A percentile compares a stretch with the other conserved stretches of the same genome.
Evolutionary conservation across 1,140 invertebrate species (phyloP).

Genomic region (Palaemon carinicauda): DNA sequence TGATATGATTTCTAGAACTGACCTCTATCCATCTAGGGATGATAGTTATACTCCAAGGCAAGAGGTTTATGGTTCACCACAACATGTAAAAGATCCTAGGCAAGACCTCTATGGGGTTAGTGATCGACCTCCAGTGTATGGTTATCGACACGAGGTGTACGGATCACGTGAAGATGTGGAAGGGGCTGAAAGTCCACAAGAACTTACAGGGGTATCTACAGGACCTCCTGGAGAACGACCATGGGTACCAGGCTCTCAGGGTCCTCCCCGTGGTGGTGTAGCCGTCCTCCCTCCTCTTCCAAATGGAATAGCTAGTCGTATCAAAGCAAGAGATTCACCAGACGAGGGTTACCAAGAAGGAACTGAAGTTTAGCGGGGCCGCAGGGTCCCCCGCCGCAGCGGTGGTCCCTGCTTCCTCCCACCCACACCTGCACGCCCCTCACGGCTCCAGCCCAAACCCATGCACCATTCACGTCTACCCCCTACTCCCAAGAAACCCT

Average conservation of each 20-base stretch:
- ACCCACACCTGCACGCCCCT: slow-evolving; percentile 7
- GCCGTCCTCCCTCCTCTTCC: slow-evolving; percentile 55
- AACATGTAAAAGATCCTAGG: slow-evolving; percentile 9
- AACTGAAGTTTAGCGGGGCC: slow-evolving; percentile 55
- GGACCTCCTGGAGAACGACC: slow-evolving; percentile 53
- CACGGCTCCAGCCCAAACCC: not conserved
- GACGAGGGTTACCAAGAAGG: slow-evolving; percentile 92
- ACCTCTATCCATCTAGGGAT: slow-evolving; percentile 21
- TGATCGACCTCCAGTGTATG: slow-evolving; percentile 18
- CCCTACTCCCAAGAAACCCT: not conserved
- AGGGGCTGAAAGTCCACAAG: slow-evolving; percentile 47
- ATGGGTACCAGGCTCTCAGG: slow-evolving; percentile 56
- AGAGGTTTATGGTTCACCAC: not conserved
- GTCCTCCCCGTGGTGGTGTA: slow-evolving; percentile 48
- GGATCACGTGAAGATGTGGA: slow-evolving; percentile 39
- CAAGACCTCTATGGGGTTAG: slow-evolving; percentile 38
- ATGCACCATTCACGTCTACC: not conserved
- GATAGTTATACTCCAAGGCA: slow-evolving; percentile 28
- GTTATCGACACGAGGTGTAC: slow-evolving; percentile 24
- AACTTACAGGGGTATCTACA: slow-evolving; percentile 2
- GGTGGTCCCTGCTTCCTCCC: slow-evolving; percentile 40
- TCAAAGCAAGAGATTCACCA: slow-evolving; percentile 75
- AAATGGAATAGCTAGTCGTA: slow-evolving; percentile 43
- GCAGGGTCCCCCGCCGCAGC: slow-evolving; percentile 29
- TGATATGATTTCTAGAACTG: slow-evolving; percentile 13